Evolutionary conservation across 2,113 vertebrate genomes (phyloP), one percentile per base, ranked within the genome.

Genomic region (Peromyscus polionotus): DNA sequence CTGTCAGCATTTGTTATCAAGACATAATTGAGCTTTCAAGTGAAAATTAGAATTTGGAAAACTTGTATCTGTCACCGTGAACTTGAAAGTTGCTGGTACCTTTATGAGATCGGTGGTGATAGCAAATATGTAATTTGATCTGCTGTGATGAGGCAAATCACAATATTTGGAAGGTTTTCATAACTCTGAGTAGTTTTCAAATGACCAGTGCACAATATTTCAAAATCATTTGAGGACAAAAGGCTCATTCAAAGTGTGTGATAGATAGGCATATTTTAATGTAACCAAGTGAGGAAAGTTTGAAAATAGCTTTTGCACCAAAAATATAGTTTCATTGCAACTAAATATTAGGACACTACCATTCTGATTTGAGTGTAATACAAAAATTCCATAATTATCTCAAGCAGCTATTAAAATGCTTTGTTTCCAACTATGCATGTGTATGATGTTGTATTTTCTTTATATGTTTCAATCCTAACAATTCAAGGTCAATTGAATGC

Each of bases 41-140:
- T 61, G 76, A 88, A 95, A 91, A 91, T 81, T 75, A 39, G 77
- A 96, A 95, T 95, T 94, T 94, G 75, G 65, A 92, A 97, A 81
- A 90, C 14, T 59, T 87, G 22, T 65, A 91, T 81, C 80, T 86
- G 65, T 76, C 81, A 94, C 42, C 48, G 3, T 70, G 86, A 95
- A 93, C 36, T 39, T 77, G 75, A 92, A 72, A 61, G 26, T 85
- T 88, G 26, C 81, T 67, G 79, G 84, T 70, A 65, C 1, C 88
- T 80, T 16, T 75, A 72, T 65, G 54, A 88, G 22, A 88, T 19
- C 72, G n/a, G n/a, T 87, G 45, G 67, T 73, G 48, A 93, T 31
- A 54, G 80, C 14, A 92, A 88, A 96, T 88, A 48, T 31, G 61
- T 67, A 42, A 75, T 92, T 88, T 94, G 65, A 88, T 85, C 61